Base-by-base conservation (phyloP, 37 sponge, comb jelly and placozoan genomes). In the Cliona cf. orientalis region DNA sequence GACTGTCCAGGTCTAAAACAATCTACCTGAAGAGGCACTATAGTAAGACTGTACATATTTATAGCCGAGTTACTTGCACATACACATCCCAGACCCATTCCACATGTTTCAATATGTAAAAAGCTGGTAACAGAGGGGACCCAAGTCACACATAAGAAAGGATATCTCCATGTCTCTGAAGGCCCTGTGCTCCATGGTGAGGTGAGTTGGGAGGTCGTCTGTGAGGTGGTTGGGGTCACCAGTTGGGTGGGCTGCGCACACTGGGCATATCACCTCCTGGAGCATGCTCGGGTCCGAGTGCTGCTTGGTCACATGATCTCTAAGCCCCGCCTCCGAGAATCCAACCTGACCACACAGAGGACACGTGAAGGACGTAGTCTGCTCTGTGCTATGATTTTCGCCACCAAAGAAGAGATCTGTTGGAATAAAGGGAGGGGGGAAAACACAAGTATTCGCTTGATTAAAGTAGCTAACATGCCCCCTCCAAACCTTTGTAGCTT, bases 351-450 rank as follows among this genome's bases (percentile, higher is more conserved):
- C 84, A 65, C 97, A 97, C 23, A 91, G 72, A 0, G 97, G 97
- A 61, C 97, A 97, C 1, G 97, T 97, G 81, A 82, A 88, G 60
- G 95, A 91, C 79, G 83, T 84, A 0, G 97, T 71, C 34, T 78
- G 86, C 40, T 97, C 95, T 42, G 62, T 33, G 5, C 84, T 43
- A 4, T 75, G 68, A 55, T 66, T 78, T 43, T 96, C 97, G 37
- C 97, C 97, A 39, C 90, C 90, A 81, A 87, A 97, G 79, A 84
- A 91, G 21, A 91, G 41, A 21, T 95, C 95, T 95, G 81, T 26
- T 25, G 66, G 3, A 25, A 42, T 5, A 64, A 59, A 58, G 12
- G 7, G 23, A 12, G 11, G 7, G 11, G n/a, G n/a, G n/a, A n/a
- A n/a, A n/a, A n/a, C n/a, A n/a, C n/a, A n/a, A n/a, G n/a, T n/a